Evolutionary conservation across 2,888 invertebrate species (phyloP).

Genomic region (Kryphioiulus occultus): DNA sequence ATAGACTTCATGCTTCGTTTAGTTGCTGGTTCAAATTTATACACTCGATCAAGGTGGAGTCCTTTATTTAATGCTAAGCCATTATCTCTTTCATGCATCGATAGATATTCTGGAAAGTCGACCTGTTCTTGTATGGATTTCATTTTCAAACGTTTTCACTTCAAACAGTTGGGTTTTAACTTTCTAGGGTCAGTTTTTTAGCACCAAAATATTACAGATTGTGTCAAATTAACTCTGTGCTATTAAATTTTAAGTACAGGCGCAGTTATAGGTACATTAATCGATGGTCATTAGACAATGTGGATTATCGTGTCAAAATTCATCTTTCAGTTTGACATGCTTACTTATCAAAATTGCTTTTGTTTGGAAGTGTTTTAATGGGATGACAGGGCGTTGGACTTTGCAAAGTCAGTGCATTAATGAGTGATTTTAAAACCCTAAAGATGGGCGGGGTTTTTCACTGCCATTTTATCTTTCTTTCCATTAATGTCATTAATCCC

Average conservation of each 20-base stretch:
- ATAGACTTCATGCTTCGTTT: conserved; percentile 10
- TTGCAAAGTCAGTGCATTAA: background rate
- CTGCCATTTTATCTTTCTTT: background rate
- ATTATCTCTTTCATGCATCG: background rate
- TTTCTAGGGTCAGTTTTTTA: background rate
- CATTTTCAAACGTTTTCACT: background rate
- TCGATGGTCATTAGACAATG: background rate
- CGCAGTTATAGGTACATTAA: too few relatives aligned
- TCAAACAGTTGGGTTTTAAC: background rate
- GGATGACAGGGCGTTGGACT: background rate
- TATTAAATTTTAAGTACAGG: background rate
- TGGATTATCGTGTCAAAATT: background rate
- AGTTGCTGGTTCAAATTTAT: background rate
- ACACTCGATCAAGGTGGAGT: conserved; percentile 17
- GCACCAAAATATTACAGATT: background rate
- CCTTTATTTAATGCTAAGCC: background rate
- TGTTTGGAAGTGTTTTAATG: background rate
- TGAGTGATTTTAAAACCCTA: background rate
- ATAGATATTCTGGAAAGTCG: background rate
- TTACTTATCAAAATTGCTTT: background rate
- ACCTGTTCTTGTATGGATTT: background rate
- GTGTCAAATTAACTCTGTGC: too few relatives aligned
- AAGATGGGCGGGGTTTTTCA: background rate
- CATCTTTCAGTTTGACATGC: background rate
- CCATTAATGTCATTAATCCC: too few relatives aligned